Evolutionary conservation across 2,797 vertebrate species (phyloP), one percentile per base, ranked within the genome.

Genomic region (Diplodus sargus): DNA sequence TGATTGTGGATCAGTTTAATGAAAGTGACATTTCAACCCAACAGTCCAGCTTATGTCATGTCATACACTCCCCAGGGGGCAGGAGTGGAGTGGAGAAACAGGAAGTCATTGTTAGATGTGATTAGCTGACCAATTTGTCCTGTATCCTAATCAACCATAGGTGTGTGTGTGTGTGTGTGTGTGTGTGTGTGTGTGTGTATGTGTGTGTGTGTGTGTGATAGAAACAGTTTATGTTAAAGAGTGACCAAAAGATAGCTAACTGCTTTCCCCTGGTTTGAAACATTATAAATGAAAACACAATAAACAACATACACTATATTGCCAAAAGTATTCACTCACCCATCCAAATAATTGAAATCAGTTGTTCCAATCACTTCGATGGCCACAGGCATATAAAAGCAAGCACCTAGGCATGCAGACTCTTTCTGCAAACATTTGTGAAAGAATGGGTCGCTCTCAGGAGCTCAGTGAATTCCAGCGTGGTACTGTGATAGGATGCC

Each of bases 1-100:
- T 88, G 90, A 93, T 89, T 87, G 79, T 1, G 6, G 77, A 88
- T 84, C 68, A 61, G 53, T 77, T 80, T 89, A 91, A 92, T 92
- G 87, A 91, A 88, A 58, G 84, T 85, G 86, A 79, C 91, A 92
- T 92, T 92, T 93, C 70, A 88, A 82, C 85, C 78, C 39, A 69
- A 74, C 42, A 62, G 59, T 65, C 49, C 23, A 23, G 64, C 42
- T 64, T 25, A 25, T 86, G 86, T 64, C 34, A 25, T 86, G 86
- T 85, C 85, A 77, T 71, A 54, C 43, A 51, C 39, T 78, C 78
- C 69, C 66, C 11, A 0, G 3, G 60, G 67, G 22, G 25, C 17
- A 5, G 48, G 9, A 75, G 25, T 53, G 25, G 71, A 81, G 70
- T 67, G 59, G 60, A 78, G 57, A 68, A 87, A 62, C 65, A 68